Evolutionary conservation across 2,797 vertebrate species (phyloP), one percentile per base, ranked within the genome.

Genomic region (Chloroceryle inda): DNA sequence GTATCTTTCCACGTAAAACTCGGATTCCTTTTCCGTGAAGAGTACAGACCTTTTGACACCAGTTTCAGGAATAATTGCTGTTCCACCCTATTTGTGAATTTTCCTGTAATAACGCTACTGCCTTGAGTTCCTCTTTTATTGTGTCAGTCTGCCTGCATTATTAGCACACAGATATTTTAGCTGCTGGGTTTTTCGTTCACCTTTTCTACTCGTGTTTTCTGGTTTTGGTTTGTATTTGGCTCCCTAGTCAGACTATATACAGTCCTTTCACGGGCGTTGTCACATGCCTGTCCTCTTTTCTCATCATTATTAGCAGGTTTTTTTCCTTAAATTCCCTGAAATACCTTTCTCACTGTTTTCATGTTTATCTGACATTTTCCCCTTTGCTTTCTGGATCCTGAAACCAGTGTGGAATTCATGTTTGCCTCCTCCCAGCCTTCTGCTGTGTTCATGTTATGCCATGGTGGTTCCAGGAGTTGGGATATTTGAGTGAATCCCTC

Each of bases 41-140:
- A 92, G 55, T 15, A 33, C 55, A 37, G 85, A 86, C 89, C 93
- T 66, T 93, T 88, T 86, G 93, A 82, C 76, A 81, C 73, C 33
- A 40, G 35, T 86, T 96, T 88, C 92, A 81, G 5, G 84, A 84
- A 35, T 90, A 94, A 88, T 76, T 95, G 77, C 74, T 3, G 4
- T 94, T 96, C 66, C 67, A 86, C 85, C 42, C 45, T 84, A 38
- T 85, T 94, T 59, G 66, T 81, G 83, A 78, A 52, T 92, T 93
- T 93, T 88, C 59, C 55, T 90, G 38, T 92, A 95, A 81, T 52
- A 75, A 59, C 50, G 27, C 42, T n/a, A 44, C 24, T 84, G 81
- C 50, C 58, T 94, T 64, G 55, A 84, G 71, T 84, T 95, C 80
- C n/a, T 88, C 55, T 88, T 88, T 42, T 33, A 44, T 89, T 91